Percentiles rank a stretch among this genome's conserved stretches.
Conservation (phyloP, 2,888 invertebrate species). For the Mellilla xanthometata region DNA sequence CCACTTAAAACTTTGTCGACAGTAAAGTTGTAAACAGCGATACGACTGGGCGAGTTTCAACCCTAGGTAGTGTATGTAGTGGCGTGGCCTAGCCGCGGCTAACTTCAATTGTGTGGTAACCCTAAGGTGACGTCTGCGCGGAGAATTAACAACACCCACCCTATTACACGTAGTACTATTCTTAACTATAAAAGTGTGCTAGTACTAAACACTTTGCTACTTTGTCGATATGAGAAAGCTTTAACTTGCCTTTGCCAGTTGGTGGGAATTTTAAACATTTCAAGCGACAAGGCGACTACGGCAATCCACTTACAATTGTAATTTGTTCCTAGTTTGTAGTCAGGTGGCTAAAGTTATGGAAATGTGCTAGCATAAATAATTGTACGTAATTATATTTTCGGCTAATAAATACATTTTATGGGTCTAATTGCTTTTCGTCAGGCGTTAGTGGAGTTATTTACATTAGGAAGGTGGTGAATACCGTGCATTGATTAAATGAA, state of each 20-base stretch:
- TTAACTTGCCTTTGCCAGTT: background rate
- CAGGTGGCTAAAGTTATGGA: constrained; percentile 8
- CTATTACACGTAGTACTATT: constrained; percentile 41
- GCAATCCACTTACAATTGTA: background rate
- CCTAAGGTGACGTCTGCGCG: constrained; percentile 57
- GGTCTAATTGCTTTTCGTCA: constrained; percentile 7
- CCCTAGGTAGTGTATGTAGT: constrained; percentile 24
- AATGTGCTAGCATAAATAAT: constrained; percentile 16
- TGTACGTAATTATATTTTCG: constrained; percentile 4
- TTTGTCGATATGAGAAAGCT: constrained; percentile 7
- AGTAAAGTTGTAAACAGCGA: constrained; percentile 21
- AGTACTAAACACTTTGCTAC: constrained; percentile 3
- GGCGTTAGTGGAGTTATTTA: background rate
- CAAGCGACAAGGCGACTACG: background rate
- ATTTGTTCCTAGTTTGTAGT: constrained; percentile 3
- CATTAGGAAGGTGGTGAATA: too few relatives aligned
- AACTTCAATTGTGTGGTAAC: constrained; percentile 46
- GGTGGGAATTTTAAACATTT: background rate
- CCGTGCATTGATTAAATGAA: too few relatives aligned
- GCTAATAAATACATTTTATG: constrained; percentile 8
- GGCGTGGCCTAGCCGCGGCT: constrained; percentile 19
- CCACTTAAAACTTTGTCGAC: constrained; percentile 30
- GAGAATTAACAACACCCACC: constrained; percentile 65
- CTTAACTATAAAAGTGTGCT: constrained; percentile 8
- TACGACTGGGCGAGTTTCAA: constrained; percentile 14